A percentile compares a stretch with the other conserved stretches of the same genome.
phyloP scores from a whole-genome alignment of 2,113 vertebrate species.

The Acanthisitta chloris region DNA sequence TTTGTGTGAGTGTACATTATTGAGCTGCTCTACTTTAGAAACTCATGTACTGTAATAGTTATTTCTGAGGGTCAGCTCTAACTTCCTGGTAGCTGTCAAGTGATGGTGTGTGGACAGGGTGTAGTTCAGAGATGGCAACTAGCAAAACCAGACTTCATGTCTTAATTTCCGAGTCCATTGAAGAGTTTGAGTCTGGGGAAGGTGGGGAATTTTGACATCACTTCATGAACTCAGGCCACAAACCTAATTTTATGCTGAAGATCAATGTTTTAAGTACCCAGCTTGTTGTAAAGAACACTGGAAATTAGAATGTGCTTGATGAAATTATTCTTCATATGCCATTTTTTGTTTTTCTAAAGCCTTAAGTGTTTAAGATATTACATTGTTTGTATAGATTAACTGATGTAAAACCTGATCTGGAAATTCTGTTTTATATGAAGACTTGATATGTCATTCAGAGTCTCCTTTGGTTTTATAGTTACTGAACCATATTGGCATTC shows the following conservation, averaged over 20 bases:
- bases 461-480: background rate
- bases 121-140: background rate
- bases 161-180: background rate
- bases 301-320: background rate
- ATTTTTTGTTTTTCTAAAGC: background rate
- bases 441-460: background rate
- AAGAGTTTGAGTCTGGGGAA: background rate
- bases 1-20: background rate
- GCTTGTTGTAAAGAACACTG: background rate
- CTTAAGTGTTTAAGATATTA: background rate
- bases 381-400: background rate
- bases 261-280: background rate
- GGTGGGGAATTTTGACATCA: background rate
- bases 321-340: background rate
- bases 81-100: background rate
- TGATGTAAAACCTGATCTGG: background rate
- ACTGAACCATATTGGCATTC: background rate
- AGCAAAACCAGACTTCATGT: background rate
- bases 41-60: background rate
- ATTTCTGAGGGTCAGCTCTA: background rate
- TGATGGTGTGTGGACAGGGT: fast-evolving
- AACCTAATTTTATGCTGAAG: background rate
- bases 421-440: background rate
- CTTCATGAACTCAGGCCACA: background rate
- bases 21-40: background rate